Percentiles rank a stretch among this genome's conserved stretches.
Conservation (phyloP, 2,797 vertebrate species). For the Phoeniculus purpureus region DNA sequence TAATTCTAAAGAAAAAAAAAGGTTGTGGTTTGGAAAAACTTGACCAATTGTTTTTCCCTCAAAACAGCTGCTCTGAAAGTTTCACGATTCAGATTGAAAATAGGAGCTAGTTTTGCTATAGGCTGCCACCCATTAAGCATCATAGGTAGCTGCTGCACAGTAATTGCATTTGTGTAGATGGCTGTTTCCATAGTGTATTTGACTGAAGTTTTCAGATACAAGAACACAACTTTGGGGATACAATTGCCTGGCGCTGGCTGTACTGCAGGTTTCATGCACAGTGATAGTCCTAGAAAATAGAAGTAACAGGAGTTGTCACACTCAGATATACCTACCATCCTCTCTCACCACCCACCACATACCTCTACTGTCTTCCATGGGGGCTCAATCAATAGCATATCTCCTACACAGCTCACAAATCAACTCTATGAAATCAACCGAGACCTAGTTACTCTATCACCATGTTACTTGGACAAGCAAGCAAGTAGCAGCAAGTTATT, state of each 20-base stretch:
- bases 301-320: neutral
- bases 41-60: neutral
- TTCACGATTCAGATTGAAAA: neutral
- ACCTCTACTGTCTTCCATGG: fast-evolving
- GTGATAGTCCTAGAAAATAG: fast-evolving
- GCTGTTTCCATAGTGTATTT: neutral
- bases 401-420: neutral
- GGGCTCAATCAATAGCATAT: neutral
- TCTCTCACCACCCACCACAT: neutral
- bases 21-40: neutral
- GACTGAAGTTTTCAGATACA: neutral
- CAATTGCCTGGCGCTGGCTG: fast-evolving
- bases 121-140: neutral
- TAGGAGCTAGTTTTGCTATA: neutral
- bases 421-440: neutral
- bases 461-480: neutral
- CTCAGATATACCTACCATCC: fast-evolving
- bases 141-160: neutral
- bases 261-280: fast-evolving
- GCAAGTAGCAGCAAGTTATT: neutral
- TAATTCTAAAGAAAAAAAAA: neutral
- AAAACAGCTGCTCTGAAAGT: neutral
- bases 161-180: neutral
- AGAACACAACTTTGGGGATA: neutral
- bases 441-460: neutral